Base-by-base conservation (phyloP, 2,888 invertebrate species). In the Odontocolon sp. region DNA sequence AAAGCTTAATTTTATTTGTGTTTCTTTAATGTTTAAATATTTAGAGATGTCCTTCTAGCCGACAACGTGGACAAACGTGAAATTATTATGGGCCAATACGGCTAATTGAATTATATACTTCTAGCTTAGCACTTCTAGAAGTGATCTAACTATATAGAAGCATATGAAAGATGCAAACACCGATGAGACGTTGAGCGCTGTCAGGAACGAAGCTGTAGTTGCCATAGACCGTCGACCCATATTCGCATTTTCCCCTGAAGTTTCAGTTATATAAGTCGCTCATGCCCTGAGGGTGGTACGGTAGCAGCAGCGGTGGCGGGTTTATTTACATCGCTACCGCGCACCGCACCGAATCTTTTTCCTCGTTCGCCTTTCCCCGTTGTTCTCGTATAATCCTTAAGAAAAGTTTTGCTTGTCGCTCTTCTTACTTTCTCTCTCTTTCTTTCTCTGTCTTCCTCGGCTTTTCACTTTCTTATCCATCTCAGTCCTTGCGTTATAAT, bases 251-350 rank as follows among this genome's bases (percentile, higher is more conserved):
- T 76, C 57, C 66, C 61, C 66, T 71, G 61, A 71, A 75, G 71
- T 76, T 76, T 71, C 57, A 76, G 76, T 67, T 76, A 67, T 67
- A 56, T 67, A 76, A 71, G 76, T 76, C 59, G 54, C 38, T 61
- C 33, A 47, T 71, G 66, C 61, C 71, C 56, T 31, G 40, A 67
- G 71, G 61, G 66, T 67, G 45, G 71, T n/a, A n/a, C 66, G 38
- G 47, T 28, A 63, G 68, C 57, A 16, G 42, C 45, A 47, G 59
- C 56, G 66, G 52, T 61, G 59, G 54, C 26, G 59, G 54, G 61
- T 71, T 71, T 76, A 71, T 76, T 76, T 71, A 76, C 67, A 71
- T 67, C 47, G 36, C 56, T 23, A 33, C 61, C 47, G 45, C 33
- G 38, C 9, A 3, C 31, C 18, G 1, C 21, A 21, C 45, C 23